phyloP scores from a whole-genome alignment of 2,113 vertebrate genomes.

The Xyrauchen texanus region DNA sequence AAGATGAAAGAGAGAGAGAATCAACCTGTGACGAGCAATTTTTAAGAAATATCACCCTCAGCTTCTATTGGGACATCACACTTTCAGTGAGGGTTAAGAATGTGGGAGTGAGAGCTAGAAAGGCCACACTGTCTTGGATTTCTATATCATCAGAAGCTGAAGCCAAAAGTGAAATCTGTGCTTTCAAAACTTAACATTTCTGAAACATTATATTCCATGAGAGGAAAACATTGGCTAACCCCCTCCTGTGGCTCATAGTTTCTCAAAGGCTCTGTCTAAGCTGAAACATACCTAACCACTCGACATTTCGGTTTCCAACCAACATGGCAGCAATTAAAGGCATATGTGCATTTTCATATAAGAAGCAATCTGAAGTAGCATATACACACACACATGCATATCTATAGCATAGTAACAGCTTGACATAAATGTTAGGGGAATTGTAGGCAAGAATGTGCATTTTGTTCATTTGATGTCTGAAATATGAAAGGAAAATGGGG shows the following conservation, averaged over 20 bases:
- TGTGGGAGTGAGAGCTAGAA: background rate
- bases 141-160: background rate
- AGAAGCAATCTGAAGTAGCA: constrained; percentile 61
- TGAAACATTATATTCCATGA: constrained; percentile 21
- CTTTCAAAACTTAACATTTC: constrained; percentile 12
- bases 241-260: constrained; percentile 56
- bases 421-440: background rate
- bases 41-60: constrained; percentile 11
- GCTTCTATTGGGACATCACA: constrained; percentile 25
- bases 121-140: too few relatives aligned
- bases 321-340: constrained; percentile 74
- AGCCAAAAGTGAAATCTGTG: constrained; percentile 20
- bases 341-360: constrained; percentile 72
- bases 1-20: too few relatives aligned
- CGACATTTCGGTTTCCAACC: constrained; percentile 56
- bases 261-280: constrained; percentile 62
- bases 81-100: background rate
- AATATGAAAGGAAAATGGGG: background rate
- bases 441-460: background rate
- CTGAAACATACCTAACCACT: constrained; percentile 61
- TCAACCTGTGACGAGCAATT: constrained; percentile 8
- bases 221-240: constrained; percentile 18
- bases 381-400: background rate
- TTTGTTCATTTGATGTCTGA: background rate
- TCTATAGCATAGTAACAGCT: background rate